phyloP scores from a whole-genome alignment of 2,797 vertebrate genomes.

The Tympanoctomys barrerae region DNA sequence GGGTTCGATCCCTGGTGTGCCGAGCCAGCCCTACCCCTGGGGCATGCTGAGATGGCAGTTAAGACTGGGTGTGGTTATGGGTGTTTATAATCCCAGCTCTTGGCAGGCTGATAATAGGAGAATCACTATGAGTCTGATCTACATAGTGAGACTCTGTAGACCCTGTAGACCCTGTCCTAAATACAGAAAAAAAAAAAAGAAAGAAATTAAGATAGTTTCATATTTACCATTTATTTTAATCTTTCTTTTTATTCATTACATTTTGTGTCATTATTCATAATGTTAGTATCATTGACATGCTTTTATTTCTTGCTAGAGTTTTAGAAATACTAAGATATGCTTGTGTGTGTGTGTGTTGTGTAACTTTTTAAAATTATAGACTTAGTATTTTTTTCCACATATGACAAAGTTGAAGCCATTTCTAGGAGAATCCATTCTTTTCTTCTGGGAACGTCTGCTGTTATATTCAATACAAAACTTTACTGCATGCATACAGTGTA shows the following conservation, averaged over 20 bases:
- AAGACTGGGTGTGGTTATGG: too few relatives aligned
- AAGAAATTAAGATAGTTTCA: not conserved
- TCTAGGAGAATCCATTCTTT: not conserved
- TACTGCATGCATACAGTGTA: not conserved
- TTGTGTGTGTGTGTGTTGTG: not conserved
- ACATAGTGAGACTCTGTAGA: too few relatives aligned
- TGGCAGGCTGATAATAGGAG: too few relatives aligned
- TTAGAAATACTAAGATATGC: not conserved
- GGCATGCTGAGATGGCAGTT: too few relatives aligned
- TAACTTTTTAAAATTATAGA: not conserved
- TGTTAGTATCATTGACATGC: not conserved
- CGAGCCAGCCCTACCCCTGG: too few relatives aligned
- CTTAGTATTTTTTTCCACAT: conserved; percentile 32
- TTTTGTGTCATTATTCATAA: conserved; percentile 41
- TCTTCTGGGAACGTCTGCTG: not conserved
- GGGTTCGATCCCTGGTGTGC: too few relatives aligned
- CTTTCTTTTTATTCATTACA: conserved; percentile 36
- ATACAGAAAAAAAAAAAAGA: too few relatives aligned
- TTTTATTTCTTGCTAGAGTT: conserved; percentile 59
- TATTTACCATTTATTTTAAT: conserved; percentile 36
- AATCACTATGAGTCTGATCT: too few relatives aligned
- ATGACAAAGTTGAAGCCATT: not conserved
- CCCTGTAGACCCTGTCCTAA: too few relatives aligned
- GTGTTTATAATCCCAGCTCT: too few relatives aligned
- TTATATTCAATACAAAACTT: not conserved